phyloP scores from a whole-genome alignment of 2,888 invertebrate genomes.

The Morpho helenor region DNA sequence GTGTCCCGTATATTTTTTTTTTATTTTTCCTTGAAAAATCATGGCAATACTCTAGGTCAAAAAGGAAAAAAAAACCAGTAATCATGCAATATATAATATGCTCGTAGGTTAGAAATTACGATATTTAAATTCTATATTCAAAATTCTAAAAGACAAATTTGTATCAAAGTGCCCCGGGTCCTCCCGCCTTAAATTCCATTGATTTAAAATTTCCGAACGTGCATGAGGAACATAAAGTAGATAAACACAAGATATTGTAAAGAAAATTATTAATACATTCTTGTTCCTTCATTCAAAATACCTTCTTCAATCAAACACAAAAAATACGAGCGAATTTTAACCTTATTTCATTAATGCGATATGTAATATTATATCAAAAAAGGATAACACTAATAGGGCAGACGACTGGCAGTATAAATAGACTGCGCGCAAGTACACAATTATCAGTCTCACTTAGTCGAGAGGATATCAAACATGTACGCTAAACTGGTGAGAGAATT shows the following conservation, averaged over 20 bases:
- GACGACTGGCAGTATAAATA: conserved; percentile 29
- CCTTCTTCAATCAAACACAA: neutral
- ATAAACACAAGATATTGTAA: neutral
- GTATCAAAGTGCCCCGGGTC: no score
- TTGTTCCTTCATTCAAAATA: neutral
- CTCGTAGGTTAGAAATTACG: no score
- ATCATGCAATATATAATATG: no score
- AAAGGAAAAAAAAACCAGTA: no score
- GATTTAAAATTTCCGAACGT: no score
- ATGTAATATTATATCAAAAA: conserved; percentile 16
- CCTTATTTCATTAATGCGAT: conserved; percentile 7
- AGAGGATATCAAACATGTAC: conserved; percentile 70
- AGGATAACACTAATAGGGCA: conserved; percentile 8
- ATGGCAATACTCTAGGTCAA: no score
- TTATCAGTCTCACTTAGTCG: conserved; percentile 70
- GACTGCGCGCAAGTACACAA: neutral
- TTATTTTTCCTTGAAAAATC: no score
- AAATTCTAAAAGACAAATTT: no score
- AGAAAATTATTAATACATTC: neutral
- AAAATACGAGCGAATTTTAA: conserved; percentile 2
- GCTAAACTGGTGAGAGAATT: conserved; percentile 63
- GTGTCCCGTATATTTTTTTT: no score
- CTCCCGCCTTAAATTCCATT: no score
- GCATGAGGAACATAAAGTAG: no score
- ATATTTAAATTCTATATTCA: no score